phyloP scores from a whole-genome alignment of 2,797 vertebrate genomes.

The Falco biarmicus region DNA sequence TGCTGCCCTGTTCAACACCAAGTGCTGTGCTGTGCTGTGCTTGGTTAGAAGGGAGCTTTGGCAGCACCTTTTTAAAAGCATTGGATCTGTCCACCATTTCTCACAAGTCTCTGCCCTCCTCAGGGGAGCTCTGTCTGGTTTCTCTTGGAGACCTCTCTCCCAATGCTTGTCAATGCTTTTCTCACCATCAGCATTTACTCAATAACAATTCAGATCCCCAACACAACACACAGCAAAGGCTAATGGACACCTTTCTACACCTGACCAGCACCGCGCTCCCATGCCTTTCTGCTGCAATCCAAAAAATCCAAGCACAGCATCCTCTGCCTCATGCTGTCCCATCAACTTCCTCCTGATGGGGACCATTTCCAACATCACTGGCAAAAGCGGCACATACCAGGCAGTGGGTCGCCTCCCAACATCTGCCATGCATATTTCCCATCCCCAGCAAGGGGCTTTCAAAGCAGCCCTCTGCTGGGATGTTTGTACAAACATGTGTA shows the following conservation, averaged over 20 bases:
- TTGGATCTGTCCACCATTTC: not conserved
- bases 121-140: not conserved
- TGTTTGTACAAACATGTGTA: conserved; percentile 35
- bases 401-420: conserved; percentile 10
- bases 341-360: rapidly evolving
- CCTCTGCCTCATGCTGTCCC: not conserved
- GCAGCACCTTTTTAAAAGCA: not conserved
- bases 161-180: not conserved
- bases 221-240: rapidly evolving
- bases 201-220: not conserved
- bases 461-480: conserved; percentile 24
- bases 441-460: conserved; percentile 23
- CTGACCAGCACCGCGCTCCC: not conserved
- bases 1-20: not conserved
- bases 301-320: not conserved
- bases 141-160: not conserved
- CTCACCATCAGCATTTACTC: not conserved
- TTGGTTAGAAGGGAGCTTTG: not conserved
- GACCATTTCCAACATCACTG: not conserved
- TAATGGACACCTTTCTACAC: not conserved
- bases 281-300: not conserved
- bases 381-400: not conserved
- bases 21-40: not conserved
- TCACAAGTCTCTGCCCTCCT: not conserved
- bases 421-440: conserved; percentile 51